phyloP scores from a whole-genome alignment of 2,797 vertebrate species.

The Morus bassanus region DNA sequence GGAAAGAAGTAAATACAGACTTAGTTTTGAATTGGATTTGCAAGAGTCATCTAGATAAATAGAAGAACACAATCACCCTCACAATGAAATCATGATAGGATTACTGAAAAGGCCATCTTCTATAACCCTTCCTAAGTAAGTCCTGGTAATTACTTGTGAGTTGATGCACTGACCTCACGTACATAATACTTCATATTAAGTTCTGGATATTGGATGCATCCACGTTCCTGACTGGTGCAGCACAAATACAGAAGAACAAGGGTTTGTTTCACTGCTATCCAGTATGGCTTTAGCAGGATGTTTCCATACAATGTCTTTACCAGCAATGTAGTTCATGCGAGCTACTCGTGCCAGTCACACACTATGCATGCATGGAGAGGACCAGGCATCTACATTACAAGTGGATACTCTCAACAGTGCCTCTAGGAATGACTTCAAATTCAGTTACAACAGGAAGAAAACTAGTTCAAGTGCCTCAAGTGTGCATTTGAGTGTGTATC shows the following conservation, averaged over 20 bases:
- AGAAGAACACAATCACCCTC: not conserved
- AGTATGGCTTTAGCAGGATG: not conserved
- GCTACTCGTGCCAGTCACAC: not conserved
- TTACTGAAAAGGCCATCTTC: not conserved
- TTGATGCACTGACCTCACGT: not conserved
- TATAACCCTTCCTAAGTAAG: not conserved
- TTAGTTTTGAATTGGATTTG: not conserved
- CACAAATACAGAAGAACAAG: not conserved
- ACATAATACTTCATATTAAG: not conserved
- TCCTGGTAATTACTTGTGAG: not conserved
- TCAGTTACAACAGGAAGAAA: not conserved
- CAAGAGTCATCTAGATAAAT: not conserved
- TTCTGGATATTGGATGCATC: not conserved
- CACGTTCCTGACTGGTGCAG: not conserved
- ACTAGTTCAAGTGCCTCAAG: not conserved
- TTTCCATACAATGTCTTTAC: not conserved
- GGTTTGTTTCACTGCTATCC: not conserved
- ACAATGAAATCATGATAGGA: not conserved
- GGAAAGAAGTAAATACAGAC: not conserved
- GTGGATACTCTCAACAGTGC: not conserved
- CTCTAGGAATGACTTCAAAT: not conserved
- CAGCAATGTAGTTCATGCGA: not conserved
- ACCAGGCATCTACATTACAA: not conserved
- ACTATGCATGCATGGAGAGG: not conserved
- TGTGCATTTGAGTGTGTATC: not conserved